Conservation (phyloP, 2,113 vertebrate genomes). For the Heteronetta atricapilla region DNA sequence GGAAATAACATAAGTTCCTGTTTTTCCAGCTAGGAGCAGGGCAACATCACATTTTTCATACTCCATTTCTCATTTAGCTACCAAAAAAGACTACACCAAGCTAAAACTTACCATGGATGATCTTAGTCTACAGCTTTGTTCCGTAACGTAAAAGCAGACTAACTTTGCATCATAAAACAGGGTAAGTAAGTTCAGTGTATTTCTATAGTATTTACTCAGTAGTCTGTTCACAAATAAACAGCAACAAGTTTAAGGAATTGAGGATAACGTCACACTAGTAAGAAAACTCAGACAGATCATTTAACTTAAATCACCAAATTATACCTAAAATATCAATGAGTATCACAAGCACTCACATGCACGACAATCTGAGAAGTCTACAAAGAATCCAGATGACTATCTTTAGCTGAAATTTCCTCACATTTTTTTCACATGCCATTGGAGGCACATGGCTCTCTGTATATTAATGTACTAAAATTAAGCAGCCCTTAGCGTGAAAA, state of each 20-base stretch:
- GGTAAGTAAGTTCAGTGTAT: neutral
- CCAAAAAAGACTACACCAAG: neutral
- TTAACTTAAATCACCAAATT: neutral
- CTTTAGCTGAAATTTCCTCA: neutral
- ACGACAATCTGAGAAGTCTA: neutral
- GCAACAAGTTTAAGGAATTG: slow-evolving; percentile 19
- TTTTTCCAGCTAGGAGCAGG: neutral
- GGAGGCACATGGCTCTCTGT: neutral
- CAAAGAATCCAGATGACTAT: neutral
- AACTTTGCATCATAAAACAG: neutral
- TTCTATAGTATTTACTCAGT: neutral
- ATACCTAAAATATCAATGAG: neutral
- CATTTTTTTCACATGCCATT: neutral
- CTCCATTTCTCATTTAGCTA: neutral
- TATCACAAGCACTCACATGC: neutral
- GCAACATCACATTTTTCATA: neutral
- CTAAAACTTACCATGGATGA: neutral
- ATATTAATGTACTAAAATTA: neutral
- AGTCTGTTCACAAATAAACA: neutral
- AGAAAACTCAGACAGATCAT: neutral
- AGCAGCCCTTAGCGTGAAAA: neutral
- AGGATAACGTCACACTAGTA: neutral
- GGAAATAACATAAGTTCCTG: neutral
- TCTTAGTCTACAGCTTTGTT: neutral
- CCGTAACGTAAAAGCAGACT: neutral